Conservation (phyloP, 2,888 invertebrate species). For the Azorinus chamasolen region DNA sequence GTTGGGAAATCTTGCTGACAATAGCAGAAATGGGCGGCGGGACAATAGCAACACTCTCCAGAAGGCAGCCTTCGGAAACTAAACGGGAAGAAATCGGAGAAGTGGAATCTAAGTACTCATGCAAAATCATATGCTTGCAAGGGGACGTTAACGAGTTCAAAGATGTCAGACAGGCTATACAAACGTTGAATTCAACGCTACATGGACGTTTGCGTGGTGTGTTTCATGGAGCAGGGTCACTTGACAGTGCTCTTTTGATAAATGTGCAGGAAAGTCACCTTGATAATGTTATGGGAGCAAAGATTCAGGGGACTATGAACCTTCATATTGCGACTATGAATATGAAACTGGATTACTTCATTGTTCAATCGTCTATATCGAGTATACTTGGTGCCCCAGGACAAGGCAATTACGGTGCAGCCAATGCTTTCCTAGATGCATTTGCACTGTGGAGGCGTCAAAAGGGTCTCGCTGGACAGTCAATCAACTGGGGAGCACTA, state of each 20-base stretch:
- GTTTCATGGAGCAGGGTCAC: constrained; percentile 68
- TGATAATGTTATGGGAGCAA: constrained; percentile 41
- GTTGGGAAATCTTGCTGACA: constrained; percentile 65
- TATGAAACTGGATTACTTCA: constrained; percentile 68
- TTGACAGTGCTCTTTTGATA: constrained; percentile 45
- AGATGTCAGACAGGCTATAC: constrained; percentile 48
- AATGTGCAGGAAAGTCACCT: constrained; percentile 50
- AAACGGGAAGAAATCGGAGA: constrained; percentile 46
- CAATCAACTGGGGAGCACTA: constrained; percentile 75
- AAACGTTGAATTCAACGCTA: constrained; percentile 26
- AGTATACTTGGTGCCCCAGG: constrained; percentile 70
- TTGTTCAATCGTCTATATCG: constrained; percentile 73
- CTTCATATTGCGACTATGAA: constrained; percentile 63
- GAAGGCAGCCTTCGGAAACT: constrained; percentile 41
- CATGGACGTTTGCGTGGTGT: constrained; percentile 58
- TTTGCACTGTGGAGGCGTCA: constrained; percentile 63
- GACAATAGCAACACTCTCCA: constrained; percentile 53
- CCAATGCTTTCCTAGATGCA: constrained; percentile 71
- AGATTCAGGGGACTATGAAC: constrained; percentile 71
- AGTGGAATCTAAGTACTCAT: constrained; percentile 21
- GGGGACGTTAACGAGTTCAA: constrained; percentile 62
- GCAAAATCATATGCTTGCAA: constrained; percentile 53
- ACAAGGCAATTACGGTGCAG: constrained; percentile 75
- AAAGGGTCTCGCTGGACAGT: constrained; percentile 62
- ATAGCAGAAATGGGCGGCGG: constrained; percentile 69